Base-by-base conservation (phyloP, 1,140 invertebrate species). In the Lerema accius region DNA sequence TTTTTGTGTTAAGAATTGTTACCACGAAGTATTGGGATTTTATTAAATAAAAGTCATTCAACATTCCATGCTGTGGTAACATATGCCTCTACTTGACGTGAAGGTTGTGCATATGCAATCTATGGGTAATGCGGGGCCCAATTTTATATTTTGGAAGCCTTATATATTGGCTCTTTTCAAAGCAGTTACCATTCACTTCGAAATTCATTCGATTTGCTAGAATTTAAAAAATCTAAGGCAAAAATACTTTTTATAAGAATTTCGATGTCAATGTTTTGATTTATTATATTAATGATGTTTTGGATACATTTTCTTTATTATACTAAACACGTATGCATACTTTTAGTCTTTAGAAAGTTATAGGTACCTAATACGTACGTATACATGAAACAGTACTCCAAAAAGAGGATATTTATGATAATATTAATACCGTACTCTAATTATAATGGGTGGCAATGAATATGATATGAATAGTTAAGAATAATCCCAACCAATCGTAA, bases 1-100 rank as follows among this genome's bases (percentile, higher is more conserved):
- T 32, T 32, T 32, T 2, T 11, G 35, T 37, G 4, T 11, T 7
- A 11, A 2, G 1, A 32, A 32, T 43, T 46, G 55, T 58, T 56
- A 58, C 55, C 55, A 46, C 55, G 55, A 58, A 43, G 28, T 58
- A 58, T 58, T 45, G 45, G 55, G 40, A 58, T 7, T 35, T 28
- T 48, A 55, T 63, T 4, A 60, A 59, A 65, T 59, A 59, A 65
- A 61, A 37, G 48, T 75, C 82, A 82, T 82, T 80, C 78, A 74
- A 74, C 82, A 84, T 82, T 80, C 80, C 82, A 85, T 85, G 78
- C 80, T 78, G 72, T 73, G 78, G 69, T 67, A 64, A 71, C 65
- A 43, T 60, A 78, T 73, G 71, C 71, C 59, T 56, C 53, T 56
- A 56, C 23, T 75, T 71, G 63, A 72, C 53, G 64, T 73, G 73